Evolutionary conservation across 1,140 invertebrate species (phyloP).

Genomic region (Drosophila arawakana): DNA sequence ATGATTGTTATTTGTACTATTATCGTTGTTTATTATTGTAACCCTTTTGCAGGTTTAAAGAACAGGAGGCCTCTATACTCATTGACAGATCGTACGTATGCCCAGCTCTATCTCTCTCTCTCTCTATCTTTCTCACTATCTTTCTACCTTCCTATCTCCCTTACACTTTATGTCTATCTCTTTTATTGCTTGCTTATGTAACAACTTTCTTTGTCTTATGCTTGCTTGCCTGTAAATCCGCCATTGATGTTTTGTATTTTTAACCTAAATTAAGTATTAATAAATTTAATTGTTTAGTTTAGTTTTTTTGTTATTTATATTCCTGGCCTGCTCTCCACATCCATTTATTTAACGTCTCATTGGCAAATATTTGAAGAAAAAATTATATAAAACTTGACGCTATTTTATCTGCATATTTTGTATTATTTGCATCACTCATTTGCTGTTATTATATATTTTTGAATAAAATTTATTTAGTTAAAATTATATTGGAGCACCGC

Average conservation of each 20-base stretch:
- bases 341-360: neutral
- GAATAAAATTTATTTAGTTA: slow-evolving; percentile 2
- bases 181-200: slow-evolving; percentile 38
- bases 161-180: slow-evolving; percentile 28
- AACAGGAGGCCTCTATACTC: slow-evolving; percentile 90
- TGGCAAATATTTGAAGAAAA: neutral
- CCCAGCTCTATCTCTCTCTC: slow-evolving; percentile 47
- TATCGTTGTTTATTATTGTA: slow-evolving; percentile 85
- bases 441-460: neutral
- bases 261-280: neutral
- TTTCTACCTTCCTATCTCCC: slow-evolving; percentile 19
- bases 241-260: slow-evolving; percentile 3
- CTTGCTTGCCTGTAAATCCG: slow-evolving; percentile 7
- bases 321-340: neutral
- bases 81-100: slow-evolving; percentile 94
- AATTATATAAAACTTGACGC: slow-evolving; percentile 27
- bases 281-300: neutral
- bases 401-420: slow-evolving; percentile 39
- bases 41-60: slow-evolving; percentile 92
- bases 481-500: neutral
- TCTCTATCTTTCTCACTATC: slow-evolving; percentile 24
- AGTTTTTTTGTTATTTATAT: neutral
- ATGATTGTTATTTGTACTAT: slow-evolving; percentile 85
- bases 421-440: slow-evolving; percentile 12
- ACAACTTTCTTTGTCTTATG: slow-evolving; percentile 35